These are phyloP conservation scores for Eretmochelys imbricata DNA, from an alignment of 2,113 vertebrate genomes.

Conservation along the genomic window DNA sequence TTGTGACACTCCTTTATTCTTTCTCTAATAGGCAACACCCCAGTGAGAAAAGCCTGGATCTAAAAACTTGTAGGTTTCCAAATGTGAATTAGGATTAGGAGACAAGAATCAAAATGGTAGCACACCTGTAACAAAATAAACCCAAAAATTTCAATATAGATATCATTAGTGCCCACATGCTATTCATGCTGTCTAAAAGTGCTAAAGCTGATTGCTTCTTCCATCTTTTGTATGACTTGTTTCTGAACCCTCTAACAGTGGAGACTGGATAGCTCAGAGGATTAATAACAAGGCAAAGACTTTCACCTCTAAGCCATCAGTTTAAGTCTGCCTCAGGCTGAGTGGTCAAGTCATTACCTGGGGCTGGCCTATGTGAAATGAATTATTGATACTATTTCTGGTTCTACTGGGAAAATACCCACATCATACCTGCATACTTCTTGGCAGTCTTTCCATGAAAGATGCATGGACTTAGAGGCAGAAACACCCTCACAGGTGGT, in stretches of 20 bases:
- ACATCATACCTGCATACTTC: background rate
- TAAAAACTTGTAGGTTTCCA: slow-evolving; percentile 28
- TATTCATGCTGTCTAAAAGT: background rate
- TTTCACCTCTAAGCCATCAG: background rate
- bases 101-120: background rate
- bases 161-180: background rate
- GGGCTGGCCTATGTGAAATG: background rate
- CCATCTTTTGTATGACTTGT: background rate
- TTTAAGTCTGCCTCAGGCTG: background rate
- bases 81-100: background rate
- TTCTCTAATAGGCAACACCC: slow-evolving; percentile 21
- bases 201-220: background rate
- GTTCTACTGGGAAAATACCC: background rate
- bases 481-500: background rate
- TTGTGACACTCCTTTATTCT: slow-evolving; percentile 26
- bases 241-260: background rate
- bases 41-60: background rate
- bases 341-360: background rate
- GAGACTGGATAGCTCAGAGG: background rate
- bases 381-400: background rate
- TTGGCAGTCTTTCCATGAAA: background rate
- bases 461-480: background rate
- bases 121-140: background rate
- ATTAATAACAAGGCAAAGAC: background rate
- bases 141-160: background rate